phyloP scores from a whole-genome alignment of 1,140 invertebrate genomes.

The Neodiprion pinetum region DNA sequence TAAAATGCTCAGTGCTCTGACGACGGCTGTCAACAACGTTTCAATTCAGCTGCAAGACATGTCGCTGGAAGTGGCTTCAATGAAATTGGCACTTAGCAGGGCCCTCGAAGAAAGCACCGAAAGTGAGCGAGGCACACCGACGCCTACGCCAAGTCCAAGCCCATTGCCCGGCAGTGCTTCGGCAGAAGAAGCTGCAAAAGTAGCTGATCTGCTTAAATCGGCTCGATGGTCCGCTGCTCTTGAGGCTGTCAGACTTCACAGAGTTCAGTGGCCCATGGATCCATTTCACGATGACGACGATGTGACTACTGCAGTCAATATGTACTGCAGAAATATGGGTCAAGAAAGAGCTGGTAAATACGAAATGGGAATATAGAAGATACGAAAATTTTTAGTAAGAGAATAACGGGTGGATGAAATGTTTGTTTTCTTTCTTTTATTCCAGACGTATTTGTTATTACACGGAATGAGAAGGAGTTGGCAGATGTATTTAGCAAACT shows the following conservation, averaged over 20 bases:
- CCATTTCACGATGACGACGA: constrained; percentile 67
- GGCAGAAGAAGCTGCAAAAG: constrained; percentile 63
- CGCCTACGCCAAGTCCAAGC: constrained; percentile 62
- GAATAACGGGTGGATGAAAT: constrained; percentile 46
- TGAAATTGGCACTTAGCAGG: constrained; percentile 62
- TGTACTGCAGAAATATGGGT: constrained; percentile 74
- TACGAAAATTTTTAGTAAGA: constrained; percentile 20
- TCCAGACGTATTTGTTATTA: constrained; percentile 71
- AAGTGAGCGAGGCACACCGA: constrained; percentile 66
- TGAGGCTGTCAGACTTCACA: constrained; percentile 68
- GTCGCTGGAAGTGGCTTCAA: constrained; percentile 63
- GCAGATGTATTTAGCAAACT: constrained; percentile 70
- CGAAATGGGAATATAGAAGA: background rate
- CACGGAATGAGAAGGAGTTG: constrained; percentile 68
- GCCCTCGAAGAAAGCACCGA: constrained; percentile 65
- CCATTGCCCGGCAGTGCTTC: constrained; percentile 53
- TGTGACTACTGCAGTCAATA: constrained; percentile 72
- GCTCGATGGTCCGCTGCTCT: constrained; percentile 72
- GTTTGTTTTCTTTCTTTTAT: constrained; percentile 36
- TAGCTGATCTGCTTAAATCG: constrained; percentile 69
- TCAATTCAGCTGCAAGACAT: constrained; percentile 66
- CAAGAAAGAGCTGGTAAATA: constrained; percentile 70
- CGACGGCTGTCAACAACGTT: constrained; percentile 61
- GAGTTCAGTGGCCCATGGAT: constrained; percentile 68
- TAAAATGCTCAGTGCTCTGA: constrained; percentile 81